These are phyloP conservation scores for Trichogramma dendrolimi DNA, from an alignment of 2,888 invertebrate genomes.

Conservation along the genomic window DNA sequence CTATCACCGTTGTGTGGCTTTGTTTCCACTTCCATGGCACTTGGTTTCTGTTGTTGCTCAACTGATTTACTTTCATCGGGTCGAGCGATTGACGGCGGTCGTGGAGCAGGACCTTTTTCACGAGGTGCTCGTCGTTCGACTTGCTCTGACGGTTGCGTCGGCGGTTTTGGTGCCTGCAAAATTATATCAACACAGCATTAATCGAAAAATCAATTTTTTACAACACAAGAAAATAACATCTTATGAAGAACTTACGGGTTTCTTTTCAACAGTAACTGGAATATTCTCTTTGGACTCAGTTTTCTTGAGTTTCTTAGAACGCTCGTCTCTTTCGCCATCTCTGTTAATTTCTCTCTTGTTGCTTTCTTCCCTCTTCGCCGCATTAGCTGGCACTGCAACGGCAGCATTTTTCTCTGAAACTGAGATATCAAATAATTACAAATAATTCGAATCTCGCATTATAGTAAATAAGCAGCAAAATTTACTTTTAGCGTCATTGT, in stretches of 20 bases:
- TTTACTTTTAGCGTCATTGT: slow-evolving; percentile 74
- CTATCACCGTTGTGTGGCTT: slow-evolving; percentile 17
- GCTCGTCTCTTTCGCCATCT: slow-evolving; percentile 49
- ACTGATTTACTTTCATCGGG: slow-evolving; percentile 36
- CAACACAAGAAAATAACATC: background rate
- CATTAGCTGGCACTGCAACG: slow-evolving; percentile 44
- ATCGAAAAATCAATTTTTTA: background rate
- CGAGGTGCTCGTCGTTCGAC: slow-evolving; percentile 56
- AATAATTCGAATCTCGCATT: slow-evolving; percentile 4
- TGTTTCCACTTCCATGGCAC: slow-evolving; percentile 33
- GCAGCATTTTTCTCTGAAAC: slow-evolving; percentile 52
- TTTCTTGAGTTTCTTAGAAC: slow-evolving; percentile 50
- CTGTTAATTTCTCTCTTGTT: slow-evolving; percentile 50
- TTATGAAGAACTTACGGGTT: slow-evolving; percentile 39
- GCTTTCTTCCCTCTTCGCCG: slow-evolving; percentile 46
- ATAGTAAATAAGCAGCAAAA: slow-evolving; percentile 11
- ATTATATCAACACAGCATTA: background rate
- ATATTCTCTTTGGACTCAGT: slow-evolving; percentile 50
- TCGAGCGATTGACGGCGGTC: slow-evolving; percentile 56
- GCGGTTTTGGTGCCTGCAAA: slow-evolving; percentile 65
- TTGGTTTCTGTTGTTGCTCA: slow-evolving; percentile 33
- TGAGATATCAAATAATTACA: slow-evolving; percentile 29
- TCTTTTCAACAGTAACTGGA: slow-evolving; percentile 45
- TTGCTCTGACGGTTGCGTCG: slow-evolving; percentile 18
- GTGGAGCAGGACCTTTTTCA: slow-evolving; percentile 79